Evolutionary conservation across 2,797 vertebrate genomes (phyloP).

Genomic region (Kryptopterus vitreolus): DNA sequence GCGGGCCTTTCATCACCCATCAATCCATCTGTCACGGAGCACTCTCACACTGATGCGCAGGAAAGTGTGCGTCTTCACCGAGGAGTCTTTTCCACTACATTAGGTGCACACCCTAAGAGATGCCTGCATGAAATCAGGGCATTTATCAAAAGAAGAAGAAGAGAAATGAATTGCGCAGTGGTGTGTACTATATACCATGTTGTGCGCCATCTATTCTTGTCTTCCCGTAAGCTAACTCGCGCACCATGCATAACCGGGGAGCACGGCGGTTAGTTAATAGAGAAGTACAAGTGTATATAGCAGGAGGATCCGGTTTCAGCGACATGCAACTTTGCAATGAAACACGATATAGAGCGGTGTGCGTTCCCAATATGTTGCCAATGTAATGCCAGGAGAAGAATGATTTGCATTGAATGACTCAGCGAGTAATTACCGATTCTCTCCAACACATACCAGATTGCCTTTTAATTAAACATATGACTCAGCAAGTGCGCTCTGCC

Average conservation of each 20-base stretch:
- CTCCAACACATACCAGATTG: constrained; percentile 24
- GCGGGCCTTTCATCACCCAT: constrained; percentile 67
- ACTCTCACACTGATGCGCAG: constrained; percentile 67
- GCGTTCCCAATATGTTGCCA: not conserved
- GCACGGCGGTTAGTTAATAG: constrained; percentile 36
- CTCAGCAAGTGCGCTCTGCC: not conserved
- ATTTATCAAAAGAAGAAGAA: constrained; percentile 40
- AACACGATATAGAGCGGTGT: not conserved
- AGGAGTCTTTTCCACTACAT: constrained; percentile 75
- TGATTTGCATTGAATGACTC: constrained; percentile 20
- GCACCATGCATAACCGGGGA: not conserved
- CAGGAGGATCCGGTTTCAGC: constrained; percentile 7
- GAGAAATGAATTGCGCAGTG: constrained; percentile 41
- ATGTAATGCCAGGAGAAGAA: constrained; percentile 20
- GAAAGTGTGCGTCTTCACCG: constrained; percentile 60
- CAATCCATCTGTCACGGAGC: constrained; percentile 66
- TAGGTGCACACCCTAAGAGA: constrained; percentile 63
- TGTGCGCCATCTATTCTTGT: constrained; percentile 40
- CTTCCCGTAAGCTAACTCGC: constrained; percentile 15
- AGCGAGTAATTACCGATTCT: constrained; percentile 9
- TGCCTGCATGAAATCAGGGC: constrained; percentile 50
- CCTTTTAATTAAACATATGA: constrained; percentile 34
- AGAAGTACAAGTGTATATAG: constrained; percentile 15
- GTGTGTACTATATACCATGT: constrained; percentile 30
- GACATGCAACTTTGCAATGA: not conserved